A percentile compares a stretch with the other conserved stretches of the same genome.
Conservation (phyloP, 2,797 vertebrate species). For the Phoeniculus purpureus region DNA sequence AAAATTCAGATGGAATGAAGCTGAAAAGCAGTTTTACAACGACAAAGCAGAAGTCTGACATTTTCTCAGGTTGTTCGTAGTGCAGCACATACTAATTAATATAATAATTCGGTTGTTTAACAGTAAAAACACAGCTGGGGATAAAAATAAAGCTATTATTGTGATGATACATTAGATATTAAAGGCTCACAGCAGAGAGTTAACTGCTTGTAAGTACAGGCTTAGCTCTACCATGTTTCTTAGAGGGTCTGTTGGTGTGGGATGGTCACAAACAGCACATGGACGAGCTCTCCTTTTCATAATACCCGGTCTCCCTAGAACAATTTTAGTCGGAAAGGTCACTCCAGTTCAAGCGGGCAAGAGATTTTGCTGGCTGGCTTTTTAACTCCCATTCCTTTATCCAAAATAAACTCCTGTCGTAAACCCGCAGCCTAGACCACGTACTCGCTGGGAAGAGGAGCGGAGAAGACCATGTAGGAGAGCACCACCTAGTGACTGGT, state of each 20-base stretch:
- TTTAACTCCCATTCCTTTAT: background rate
- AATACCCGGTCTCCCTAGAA: background rate
- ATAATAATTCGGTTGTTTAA: background rate
- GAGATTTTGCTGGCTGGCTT: background rate
- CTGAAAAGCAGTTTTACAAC: background rate
- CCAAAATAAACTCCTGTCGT: background rate
- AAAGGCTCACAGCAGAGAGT: background rate
- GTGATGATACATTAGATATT: background rate
- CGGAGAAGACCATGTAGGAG: background rate
- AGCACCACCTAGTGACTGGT: constrained; percentile 39
- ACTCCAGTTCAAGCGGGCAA: accelerated
- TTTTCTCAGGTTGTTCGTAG: background rate
- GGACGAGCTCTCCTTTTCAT: background rate
- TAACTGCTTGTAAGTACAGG: background rate
- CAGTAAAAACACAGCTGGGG: background rate
- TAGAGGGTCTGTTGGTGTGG: background rate
- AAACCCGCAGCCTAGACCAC: background rate
- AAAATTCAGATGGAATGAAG: background rate
- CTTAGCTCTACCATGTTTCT: background rate
- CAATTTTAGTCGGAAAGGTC: background rate
- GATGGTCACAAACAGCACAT: background rate
- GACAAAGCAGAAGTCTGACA: background rate
- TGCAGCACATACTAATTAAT: background rate
- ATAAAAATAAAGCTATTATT: background rate
- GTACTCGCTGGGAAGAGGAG: background rate